Base-by-base conservation (phyloP, 2,888 invertebrate species). In the Harpagoxenus sublaevis region DNA sequence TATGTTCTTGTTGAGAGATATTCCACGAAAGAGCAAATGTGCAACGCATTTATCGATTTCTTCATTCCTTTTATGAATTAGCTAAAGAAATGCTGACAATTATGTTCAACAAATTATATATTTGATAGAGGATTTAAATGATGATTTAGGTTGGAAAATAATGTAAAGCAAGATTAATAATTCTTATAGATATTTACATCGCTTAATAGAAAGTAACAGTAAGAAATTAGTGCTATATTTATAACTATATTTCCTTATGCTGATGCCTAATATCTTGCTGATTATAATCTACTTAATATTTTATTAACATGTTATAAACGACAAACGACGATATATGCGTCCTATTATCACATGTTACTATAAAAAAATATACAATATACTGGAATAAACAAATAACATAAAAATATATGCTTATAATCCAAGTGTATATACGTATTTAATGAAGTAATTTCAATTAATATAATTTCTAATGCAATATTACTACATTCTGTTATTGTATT, bases 1-100 rank as follows among this genome's bases (percentile, higher is more conserved):
- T 83, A 84, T n/a, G 65, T 81, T 81, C 75, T 71, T 75, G 42
- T 68, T 55, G 48, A 60, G 23, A 55, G 48, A 81, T 73, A 79
- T 74, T 51, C 28, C 60, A 31, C 48, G 12, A 81, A 79, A 60
- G 23, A 73, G 8, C 35, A 48, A 71, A 48, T n/a, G 35, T 51
- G 35, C 12, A 35, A 68, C 12, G n/a, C n/a, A 18, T 45, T 79
- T 48, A 45, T 60, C 15, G 18, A 79, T 39, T 81, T 31, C 5
- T 45, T 60, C 8, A n/a, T 35, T 31, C 12, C 3, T 3, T 35
- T 73, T 48, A 18, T 39, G 28, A 79, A 57, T 77, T 23, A 42
- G 8, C 65, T 8, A 5, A 45, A 15, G 18, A 31, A 70, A 57
- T 31, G 1, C n/a, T 4, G 15, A 57, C 10, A 23, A 42, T 78